phyloP scores from a whole-genome alignment of 2,888 invertebrate species.

The Germaria angustata region DNA sequence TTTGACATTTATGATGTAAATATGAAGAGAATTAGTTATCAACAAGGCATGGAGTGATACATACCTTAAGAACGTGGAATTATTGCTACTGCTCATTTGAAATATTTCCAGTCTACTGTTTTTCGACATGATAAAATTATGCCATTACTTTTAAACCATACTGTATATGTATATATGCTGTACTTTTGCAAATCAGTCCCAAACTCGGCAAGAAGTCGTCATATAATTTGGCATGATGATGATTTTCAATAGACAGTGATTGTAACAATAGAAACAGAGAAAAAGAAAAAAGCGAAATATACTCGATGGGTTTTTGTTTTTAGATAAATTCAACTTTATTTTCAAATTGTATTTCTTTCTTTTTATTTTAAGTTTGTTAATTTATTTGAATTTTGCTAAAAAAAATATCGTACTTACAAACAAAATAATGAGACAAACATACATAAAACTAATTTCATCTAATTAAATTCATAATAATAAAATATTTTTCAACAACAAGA shows the following conservation, averaged over 20 bases:
- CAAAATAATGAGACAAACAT: constrained; percentile 13
- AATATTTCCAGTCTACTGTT: too few species aligned
- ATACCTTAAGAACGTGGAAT: too few species aligned
- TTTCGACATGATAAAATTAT: too few species aligned
- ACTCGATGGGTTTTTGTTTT: constrained; percentile 22
- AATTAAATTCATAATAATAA: too few species aligned
- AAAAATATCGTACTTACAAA: constrained; percentile 45
- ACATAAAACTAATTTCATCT: background rate
- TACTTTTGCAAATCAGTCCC: background rate
- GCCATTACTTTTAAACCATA: too few species aligned
- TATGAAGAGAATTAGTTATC: too few species aligned
- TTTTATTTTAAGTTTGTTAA: constrained; percentile 15
- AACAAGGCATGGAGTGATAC: too few species aligned
- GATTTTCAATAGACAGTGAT: background rate
- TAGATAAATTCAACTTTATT: constrained; percentile 41
- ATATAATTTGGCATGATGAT: constrained; percentile 41
- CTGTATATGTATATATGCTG: too few species aligned
- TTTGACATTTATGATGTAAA: too few species aligned
- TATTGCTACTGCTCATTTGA: too few species aligned
- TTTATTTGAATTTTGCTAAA: constrained; percentile 58
- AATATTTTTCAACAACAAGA: too few species aligned
- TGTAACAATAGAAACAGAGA: too few species aligned
- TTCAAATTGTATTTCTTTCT: constrained; percentile 16
- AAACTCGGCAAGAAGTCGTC: constrained; percentile 44
- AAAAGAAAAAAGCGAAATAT: background rate